These are phyloP conservation scores for Chlamydotis undulata DNA, from an alignment of 2,113 vertebrate species.

Conservation along the genomic window DNA sequence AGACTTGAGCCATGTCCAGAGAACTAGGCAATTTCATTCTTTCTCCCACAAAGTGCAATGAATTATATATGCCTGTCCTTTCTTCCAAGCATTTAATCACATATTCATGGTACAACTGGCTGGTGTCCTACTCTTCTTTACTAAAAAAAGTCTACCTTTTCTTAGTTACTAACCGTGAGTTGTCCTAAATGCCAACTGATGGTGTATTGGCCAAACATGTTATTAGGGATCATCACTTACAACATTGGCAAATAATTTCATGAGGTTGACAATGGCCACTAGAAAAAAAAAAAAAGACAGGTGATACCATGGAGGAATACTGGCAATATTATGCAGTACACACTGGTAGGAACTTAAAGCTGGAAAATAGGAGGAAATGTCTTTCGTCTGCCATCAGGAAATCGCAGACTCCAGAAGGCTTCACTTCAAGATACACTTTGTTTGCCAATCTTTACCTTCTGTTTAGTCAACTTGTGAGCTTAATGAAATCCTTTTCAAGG, in stretches of 20 bases:
- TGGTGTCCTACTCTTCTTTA: not conserved
- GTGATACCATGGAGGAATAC: not conserved
- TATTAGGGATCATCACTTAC: not conserved
- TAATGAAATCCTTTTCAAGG: not conserved
- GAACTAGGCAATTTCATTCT: not conserved
- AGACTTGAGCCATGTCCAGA: not conserved
- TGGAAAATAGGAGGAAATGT: not conserved
- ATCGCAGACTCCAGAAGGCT: not conserved
- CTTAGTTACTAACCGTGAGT: not conserved
- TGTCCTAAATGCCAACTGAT: not conserved
- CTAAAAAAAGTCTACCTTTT: not conserved
- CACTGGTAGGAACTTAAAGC: not conserved
- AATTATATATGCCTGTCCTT: not conserved
- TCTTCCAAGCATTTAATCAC: not conserved
- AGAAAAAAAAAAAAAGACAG: not conserved
- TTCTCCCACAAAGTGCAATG: not conserved
- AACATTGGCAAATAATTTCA: not conserved
- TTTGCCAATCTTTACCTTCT: not conserved
- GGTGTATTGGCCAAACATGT: not conserved
- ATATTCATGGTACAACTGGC: not conserved
- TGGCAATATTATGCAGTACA: accelerated
- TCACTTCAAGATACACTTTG: not conserved
- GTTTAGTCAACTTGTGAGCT: not conserved
- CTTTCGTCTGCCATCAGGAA: not conserved
- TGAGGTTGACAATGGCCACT: not conserved